These are phyloP conservation scores for Pomatostomus ruficeps DNA, from an alignment of 2,113 vertebrate genomes.

Conservation along the genomic window DNA sequence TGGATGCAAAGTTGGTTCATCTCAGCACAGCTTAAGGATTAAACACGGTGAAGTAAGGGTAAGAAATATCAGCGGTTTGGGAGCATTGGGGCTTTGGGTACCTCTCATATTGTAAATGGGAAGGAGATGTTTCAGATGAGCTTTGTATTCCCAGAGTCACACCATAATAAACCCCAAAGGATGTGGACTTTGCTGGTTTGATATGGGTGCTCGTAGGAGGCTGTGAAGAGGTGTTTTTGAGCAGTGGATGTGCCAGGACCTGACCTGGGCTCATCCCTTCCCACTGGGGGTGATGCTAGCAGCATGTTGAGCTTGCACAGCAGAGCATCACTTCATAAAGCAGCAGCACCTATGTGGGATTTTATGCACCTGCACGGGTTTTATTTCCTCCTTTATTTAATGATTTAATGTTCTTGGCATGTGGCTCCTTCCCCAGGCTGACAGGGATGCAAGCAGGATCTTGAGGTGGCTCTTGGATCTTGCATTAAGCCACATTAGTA, in stretches of 20 bases:
- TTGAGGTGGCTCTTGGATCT: slow-evolving; percentile 17
- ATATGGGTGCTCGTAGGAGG: fast-evolving
- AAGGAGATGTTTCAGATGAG: not conserved
- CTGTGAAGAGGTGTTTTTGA: not conserved
- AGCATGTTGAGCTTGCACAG: fast-evolving
- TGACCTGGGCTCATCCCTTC: not conserved
- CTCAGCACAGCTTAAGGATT: not conserved
- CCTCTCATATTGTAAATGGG: not conserved
- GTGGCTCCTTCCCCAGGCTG: not conserved
- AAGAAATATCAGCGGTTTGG: fast-evolving
- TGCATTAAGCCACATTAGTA: not conserved
- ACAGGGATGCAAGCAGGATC: not conserved
- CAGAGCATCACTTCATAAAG: not conserved
- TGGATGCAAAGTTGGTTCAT: not conserved
- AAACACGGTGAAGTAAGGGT: too few species aligned
- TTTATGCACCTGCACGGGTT: not conserved
- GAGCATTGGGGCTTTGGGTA: not conserved
- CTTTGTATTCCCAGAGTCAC: not conserved
- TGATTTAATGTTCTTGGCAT: not conserved
- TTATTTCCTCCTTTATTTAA: not conserved
- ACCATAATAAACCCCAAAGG: not conserved
- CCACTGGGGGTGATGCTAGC: fast-evolving
- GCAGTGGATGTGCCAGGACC: not conserved
- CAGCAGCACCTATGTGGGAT: fast-evolving
- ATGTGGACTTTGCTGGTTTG: not conserved